A percentile compares a stretch with the other conserved stretches of the same genome.
Conservation (phyloP, 2,888 invertebrate genomes). For the Sarcophaga rosellei region DNA sequence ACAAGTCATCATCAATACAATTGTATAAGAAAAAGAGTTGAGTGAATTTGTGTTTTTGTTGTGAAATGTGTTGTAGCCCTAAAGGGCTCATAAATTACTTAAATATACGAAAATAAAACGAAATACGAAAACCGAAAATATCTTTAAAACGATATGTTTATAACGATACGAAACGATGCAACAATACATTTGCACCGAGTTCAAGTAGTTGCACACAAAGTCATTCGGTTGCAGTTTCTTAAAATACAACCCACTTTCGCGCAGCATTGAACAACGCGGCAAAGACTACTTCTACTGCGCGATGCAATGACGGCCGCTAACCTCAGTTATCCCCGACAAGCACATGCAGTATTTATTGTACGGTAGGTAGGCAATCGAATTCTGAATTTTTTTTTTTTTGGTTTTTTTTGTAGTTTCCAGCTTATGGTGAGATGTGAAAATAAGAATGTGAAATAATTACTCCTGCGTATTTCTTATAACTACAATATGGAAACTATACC, state of each 20-base stretch:
- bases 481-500: constrained; percentile 4
- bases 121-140: constrained; percentile 50
- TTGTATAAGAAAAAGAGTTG: not conserved
- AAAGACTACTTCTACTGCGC: not conserved
- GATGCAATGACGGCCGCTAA: constrained; percentile 17
- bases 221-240: constrained; percentile 78
- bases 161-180: constrained; percentile 36
- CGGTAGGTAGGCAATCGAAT: constrained; percentile 53
- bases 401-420: not conserved
- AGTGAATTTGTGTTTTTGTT: constrained; percentile 56
- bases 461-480: constrained; percentile 5
- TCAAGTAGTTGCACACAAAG: constrained; percentile 58
- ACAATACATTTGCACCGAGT: not conserved
- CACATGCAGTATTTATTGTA: constrained; percentile 9
- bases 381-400: constrained; percentile 9
- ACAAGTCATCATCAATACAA: not conserved
- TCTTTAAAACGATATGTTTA: constrained; percentile 66
- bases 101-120: constrained; percentile 62
- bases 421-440: constrained; percentile 46
- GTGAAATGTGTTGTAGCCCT: constrained; percentile 60
- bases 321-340: constrained; percentile 27
- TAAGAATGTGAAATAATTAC: constrained; percentile 28
- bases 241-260: constrained; percentile 49
- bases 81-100: constrained; percentile 66
- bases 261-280: constrained; percentile 8